A percentile compares a stretch with the other conserved stretches of the same genome.
Conservation (phyloP, 2,888 invertebrate species). For the Chydorus sphaericus region DNA sequence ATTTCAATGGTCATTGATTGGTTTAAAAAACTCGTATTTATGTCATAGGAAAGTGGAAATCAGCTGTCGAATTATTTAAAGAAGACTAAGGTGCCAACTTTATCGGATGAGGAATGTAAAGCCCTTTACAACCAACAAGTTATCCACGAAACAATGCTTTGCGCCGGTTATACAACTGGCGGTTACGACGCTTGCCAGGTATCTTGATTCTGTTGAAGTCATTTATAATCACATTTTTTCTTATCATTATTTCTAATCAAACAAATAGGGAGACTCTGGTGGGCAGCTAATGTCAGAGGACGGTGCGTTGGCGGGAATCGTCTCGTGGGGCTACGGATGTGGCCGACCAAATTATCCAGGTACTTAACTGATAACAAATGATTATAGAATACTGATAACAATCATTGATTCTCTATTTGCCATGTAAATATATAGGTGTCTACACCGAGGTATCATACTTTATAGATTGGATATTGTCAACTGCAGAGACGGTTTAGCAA, state of each 20-base stretch:
- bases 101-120: not conserved
- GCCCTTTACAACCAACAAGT: not conserved
- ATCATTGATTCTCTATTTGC: too few species aligned
- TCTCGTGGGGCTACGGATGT: constrained; percentile 3
- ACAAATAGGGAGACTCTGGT: constrained; percentile 6
- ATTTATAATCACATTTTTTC: not conserved
- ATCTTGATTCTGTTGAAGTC: not conserved
- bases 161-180: not conserved
- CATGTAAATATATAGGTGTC: too few species aligned
- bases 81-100: not conserved
- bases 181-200: constrained; percentile 3
- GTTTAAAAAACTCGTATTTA: too few species aligned
- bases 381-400: too few species aligned
- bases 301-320: not conserved
- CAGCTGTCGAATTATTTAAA: not conserved
- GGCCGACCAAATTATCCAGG: constrained; percentile 3
- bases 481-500: too few species aligned
- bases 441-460: constrained; percentile 5
- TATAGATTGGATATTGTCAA: constrained; percentile 2
- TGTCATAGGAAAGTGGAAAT: constrained; percentile 1
- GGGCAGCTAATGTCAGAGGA: not conserved
- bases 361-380: not conserved
- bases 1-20: too few species aligned
- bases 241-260: too few species aligned
- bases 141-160: not conserved